phyloP scores from a whole-genome alignment of 1,140 invertebrate genomes.

The Drosophila busckii region DNA sequence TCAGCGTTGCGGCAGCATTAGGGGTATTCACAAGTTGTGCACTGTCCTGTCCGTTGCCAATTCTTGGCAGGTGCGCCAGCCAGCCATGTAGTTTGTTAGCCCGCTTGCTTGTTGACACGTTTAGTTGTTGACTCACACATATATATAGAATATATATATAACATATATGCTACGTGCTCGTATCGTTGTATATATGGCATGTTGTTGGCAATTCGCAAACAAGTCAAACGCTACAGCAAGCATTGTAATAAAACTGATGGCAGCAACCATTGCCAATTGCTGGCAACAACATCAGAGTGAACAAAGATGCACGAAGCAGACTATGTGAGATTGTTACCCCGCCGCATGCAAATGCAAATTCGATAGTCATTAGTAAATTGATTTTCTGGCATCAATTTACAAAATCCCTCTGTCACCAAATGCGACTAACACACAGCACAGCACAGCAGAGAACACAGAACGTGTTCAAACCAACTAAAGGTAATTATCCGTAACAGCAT shows the following conservation, averaged over 20 bases:
- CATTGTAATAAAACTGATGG: conserved; percentile 61
- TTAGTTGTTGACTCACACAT: conserved; percentile 58
- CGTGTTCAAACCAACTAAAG: no score
- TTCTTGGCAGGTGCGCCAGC: conserved; percentile 26
- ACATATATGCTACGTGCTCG: neutral
- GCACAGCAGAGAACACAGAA: conserved; percentile 21
- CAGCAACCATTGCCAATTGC: conserved; percentile 31
- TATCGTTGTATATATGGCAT: conserved; percentile 20
- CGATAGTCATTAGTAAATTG: conserved; percentile 62
- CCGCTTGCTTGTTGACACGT: conserved; percentile 70
- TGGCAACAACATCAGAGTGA: no score
- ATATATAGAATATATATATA: conserved; percentile 5
- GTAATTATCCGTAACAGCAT: no score
- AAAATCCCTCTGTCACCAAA: conserved; percentile 18
- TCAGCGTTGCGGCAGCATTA: conserved; percentile 38
- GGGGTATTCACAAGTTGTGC: neutral
- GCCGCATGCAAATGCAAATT: conserved; percentile 53
- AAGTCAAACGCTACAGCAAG: conserved; percentile 63
- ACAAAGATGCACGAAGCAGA: conserved; percentile 1
- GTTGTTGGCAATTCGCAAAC: conserved; percentile 60
- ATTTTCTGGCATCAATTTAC: conserved; percentile 50
- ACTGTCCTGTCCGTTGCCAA: conserved; percentile 19
- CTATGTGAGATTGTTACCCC: neutral
- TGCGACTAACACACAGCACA: conserved; percentile 7
- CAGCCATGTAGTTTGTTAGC: conserved; percentile 43